Evolutionary conservation across 2,797 vertebrate species (phyloP), one percentile per base, ranked within the genome.

Genomic region (Kryptolebias ocellatus): DNA sequence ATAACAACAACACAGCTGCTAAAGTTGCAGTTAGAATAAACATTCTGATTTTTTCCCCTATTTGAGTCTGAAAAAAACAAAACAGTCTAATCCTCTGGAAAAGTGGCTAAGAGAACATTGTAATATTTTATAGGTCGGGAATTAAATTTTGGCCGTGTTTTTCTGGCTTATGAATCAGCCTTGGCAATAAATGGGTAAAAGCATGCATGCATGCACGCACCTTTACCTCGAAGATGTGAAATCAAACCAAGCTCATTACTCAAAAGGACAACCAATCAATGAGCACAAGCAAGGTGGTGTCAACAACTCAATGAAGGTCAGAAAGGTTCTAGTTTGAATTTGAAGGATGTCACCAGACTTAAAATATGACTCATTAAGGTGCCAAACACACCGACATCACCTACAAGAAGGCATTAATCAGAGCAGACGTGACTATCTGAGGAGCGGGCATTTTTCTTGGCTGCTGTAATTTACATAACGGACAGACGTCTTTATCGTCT

Each of bases 331-430:
- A 50, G 47, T 20, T 1, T 31, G 4, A 28, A 51, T 70, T 78
- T 58, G 67, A 44, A 72, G 42, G 71, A 37, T 72, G 53, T 64
- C 52, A 37, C 29, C 42, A 18, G 53, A 76, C 49, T 24, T 44
- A 5, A 15, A 69, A 31, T 61, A 49, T 62, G 63, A 75, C 18
- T 29, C 66, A 78, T 76, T 67, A 70, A 75, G 50, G 60, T 53
- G 70, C 46, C 61, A 53, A 60, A 72, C 64, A 59, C 57, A 44
- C 51, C 64, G 65, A 64, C 65, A 77, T 80, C 60, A 37, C 55
- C 56, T 60, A 49, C 72, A 72, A 74, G 68, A 64, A 66, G 60
- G 66, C 53, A 72, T 75, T 68, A 60, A 80, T 84, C 73, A 75
- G 62, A 69, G 67, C 55, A 53, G 57, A 83, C 59, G 15, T 51